These are phyloP conservation scores for Aphis gossypii DNA, from an alignment of 1,140 invertebrate species.

Conservation along the genomic window DNA sequence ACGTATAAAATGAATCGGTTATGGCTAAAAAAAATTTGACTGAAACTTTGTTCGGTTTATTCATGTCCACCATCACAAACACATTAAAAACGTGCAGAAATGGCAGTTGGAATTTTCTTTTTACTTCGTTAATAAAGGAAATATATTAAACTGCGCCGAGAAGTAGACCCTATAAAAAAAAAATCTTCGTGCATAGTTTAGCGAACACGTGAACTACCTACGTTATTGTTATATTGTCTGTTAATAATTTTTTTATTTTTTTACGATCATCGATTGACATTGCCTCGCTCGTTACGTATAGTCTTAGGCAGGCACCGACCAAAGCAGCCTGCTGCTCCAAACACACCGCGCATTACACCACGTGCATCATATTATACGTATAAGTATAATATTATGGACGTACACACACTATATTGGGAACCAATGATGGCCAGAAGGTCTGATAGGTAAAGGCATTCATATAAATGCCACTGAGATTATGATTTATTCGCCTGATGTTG, in stretches of 20 bases:
- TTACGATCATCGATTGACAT: slow-evolving; percentile 36
- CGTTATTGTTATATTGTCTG: neutral
- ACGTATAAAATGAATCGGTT: neutral
- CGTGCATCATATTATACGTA: neutral
- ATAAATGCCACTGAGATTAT: slow-evolving; percentile 56
- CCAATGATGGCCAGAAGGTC: slow-evolving; percentile 45
- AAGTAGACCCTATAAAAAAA: neutral
- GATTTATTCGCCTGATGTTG: slow-evolving; percentile 52
- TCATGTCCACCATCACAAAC: neutral
- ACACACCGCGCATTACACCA: neutral
- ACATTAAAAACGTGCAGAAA: neutral
- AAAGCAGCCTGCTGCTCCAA: neutral
- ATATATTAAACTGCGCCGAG: neutral
- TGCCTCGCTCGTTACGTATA: neutral
- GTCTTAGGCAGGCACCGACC: neutral
- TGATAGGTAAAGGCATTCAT: slow-evolving; percentile 48
- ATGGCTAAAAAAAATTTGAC: neutral
- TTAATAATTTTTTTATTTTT: slow-evolving; percentile 11
- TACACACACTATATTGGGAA: neutral
- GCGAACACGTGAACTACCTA: neutral
- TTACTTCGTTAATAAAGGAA: neutral
- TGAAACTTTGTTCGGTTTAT: neutral
- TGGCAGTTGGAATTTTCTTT: neutral
- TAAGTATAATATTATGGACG: neutral
- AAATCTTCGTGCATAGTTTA: neutral